Base-by-base conservation (phyloP, 2,888 invertebrate species). In the Diloba caeruleocephala region DNA sequence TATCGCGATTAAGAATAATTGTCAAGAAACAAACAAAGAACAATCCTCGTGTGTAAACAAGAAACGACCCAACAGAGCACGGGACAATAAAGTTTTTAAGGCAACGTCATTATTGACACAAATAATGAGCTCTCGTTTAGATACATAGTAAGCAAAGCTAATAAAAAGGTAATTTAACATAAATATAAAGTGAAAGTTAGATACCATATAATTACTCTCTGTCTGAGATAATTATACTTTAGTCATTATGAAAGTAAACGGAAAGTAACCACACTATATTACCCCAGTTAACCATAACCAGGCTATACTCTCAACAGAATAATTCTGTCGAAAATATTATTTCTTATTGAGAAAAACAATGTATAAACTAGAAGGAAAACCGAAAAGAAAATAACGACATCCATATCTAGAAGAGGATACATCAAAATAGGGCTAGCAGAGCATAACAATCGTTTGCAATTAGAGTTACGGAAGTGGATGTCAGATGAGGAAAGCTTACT, bases 401-500 rank as follows among this genome's bases (percentile, higher is more conserved):
- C 59, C 70, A 73, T 68, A 65, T 76, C 62, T 64, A 71, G 58
- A 66, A 78, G 72, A 81, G 82, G 79, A 75, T 69, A 61, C 49
- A 50, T 68, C 44, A 53, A 71, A 58, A 73, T 72, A 69, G 65
- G 53, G 61, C 71, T 72, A 70, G 68, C 63, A 50, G 51, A 50
- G 80, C 76, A 82, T 81, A 74, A 80, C 74, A 83, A 84, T 84
- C 55, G 74, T 63, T 51, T 46, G 61, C 65, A 63, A 74, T 78
- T 79, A 79, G 80, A 76, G 67, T 75, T 67, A 74, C 81, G 85
- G 85, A 86, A 85, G 80, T 69, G 34, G 39, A 10, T 33, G 52
- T 57, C 70, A 29, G 50, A 81, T 79, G 78, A 90, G 90, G 90
- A 90, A 90, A 90, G 87, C 74, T 82, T 78, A 77, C 50, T 62